Conservation (phyloP, 2,888 invertebrate genomes). For the Tenthredo distinguenda region DNA sequence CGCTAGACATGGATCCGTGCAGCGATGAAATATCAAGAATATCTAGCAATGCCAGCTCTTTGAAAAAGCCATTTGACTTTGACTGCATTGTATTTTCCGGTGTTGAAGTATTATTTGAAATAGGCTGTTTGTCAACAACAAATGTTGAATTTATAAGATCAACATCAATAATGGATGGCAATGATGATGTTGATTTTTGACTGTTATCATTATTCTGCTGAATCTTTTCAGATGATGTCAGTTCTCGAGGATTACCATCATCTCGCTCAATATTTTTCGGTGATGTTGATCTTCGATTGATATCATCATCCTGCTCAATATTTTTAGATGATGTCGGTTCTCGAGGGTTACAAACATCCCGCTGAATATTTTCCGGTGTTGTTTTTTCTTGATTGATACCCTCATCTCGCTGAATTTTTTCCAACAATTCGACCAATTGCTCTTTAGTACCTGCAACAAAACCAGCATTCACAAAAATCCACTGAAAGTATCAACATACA, state of each 20-base stretch:
- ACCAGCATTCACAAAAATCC: background rate
- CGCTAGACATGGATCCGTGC: background rate
- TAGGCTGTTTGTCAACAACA: background rate
- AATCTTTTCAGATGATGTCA: background rate
- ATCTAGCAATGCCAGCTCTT: constrained; percentile 9
- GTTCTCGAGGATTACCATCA: background rate
- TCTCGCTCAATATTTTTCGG: background rate
- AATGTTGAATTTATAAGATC: constrained; percentile 5
- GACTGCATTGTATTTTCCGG: background rate
- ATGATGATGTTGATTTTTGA: background rate
- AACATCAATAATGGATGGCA: background rate
- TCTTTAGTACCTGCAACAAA: constrained; percentile 17
- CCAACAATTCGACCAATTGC: background rate
- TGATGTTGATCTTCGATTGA: background rate
- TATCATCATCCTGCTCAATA: background rate
- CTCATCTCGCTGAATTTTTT: background rate
- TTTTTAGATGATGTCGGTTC: background rate
- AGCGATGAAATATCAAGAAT: constrained; percentile 2
- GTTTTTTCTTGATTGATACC: background rate
- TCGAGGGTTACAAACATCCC: background rate
- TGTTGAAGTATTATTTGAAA: background rate
- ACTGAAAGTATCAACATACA: background rate
- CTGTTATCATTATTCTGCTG: background rate
- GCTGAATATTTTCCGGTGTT: constrained; percentile 1
- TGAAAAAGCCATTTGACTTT: background rate